Evolutionary conservation across 2,113 vertebrate species (phyloP), one percentile per base, ranked within the genome.

Genomic region (Anolis carolinensis): DNA sequence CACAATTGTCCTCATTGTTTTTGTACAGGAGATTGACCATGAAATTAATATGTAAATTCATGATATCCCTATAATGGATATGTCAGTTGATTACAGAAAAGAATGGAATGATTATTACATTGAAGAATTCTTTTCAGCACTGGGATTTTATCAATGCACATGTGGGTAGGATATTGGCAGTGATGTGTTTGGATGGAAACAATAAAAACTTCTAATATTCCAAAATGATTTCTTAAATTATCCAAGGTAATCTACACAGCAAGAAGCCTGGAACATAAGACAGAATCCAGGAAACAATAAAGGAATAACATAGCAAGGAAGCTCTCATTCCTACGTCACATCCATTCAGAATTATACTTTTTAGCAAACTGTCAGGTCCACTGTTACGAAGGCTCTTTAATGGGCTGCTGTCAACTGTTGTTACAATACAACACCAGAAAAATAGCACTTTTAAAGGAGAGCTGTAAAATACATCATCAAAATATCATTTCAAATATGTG

Each of bases 351-450:
- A 62, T 23, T 63, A 23, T 62, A 62, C 52, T 62, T 73, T 34
- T 80, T 18, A 70, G 34, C 30, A 86, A 73, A 86, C 30, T 10
- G 52, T 63, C 27, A 72, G 39, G 55, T 59, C 52, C 23, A 67
- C 32, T 74, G 70, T 86, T 67, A 27, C 5, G 73, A 65, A 34
- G 65, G 23, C 32, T 81, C 55, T 67, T 81, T 81, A 81, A 74
- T 86, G 36, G 23, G 50, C 55, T 65, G 32, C 70, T 86, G 70
- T 63, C 71, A 86, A 74, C 36, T 25, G 79, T 59, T 63, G 55
- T 65, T 74, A 86, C n/a, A 86, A 65, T 50, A 34, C 39, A 81
- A 39, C n/a, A 74, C 27, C 14, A 74, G 32, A 32, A 86, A 81
- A 86, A 81, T 65, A 55, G 32, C n/a, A 52, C n/a, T 36, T 86